Percentiles rank a stretch among this genome's conserved stretches.
Evolutionary conservation across 2,888 invertebrate genomes (phyloP).

Genomic region (Sisyra nigra): DNA sequence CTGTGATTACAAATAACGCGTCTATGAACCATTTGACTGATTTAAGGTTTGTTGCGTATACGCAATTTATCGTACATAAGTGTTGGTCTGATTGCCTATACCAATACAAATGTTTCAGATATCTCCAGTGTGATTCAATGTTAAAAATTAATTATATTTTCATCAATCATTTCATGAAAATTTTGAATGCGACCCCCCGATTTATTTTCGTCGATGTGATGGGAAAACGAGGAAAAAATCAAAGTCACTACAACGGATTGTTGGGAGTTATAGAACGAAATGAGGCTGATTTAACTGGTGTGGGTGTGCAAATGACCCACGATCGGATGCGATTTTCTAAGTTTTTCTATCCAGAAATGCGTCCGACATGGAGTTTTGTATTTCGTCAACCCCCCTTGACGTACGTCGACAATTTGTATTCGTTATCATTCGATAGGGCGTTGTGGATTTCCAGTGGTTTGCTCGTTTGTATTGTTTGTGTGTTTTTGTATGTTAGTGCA

Average conservation of each 20-base stretch:
- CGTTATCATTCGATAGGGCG: slow-evolving; percentile 37
- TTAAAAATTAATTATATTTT: slow-evolving; percentile 37
- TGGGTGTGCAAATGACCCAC: slow-evolving; percentile 35
- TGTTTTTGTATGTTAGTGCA: slow-evolving; percentile 18
- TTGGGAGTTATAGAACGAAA: slow-evolving; percentile 32
- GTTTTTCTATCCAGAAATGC: slow-evolving; percentile 40
- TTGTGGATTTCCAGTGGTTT: slow-evolving; percentile 37
- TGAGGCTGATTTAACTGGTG: slow-evolving; percentile 36
- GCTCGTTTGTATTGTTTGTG: slow-evolving; percentile 26
- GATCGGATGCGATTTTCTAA: slow-evolving; percentile 36
- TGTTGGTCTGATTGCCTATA: neutral
- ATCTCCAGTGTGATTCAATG: slow-evolving; percentile 27
- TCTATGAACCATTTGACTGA: slow-evolving; percentile 28
- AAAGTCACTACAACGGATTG: slow-evolving; percentile 37
- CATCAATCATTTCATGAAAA: slow-evolving; percentile 32
- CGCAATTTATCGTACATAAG: neutral
- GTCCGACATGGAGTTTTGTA: slow-evolving; percentile 40
- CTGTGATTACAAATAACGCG: slow-evolving; percentile 24
- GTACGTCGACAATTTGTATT: slow-evolving; percentile 44
- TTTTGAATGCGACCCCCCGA: slow-evolving; percentile 30
- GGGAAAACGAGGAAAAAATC: slow-evolving; percentile 31
- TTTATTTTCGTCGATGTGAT: slow-evolving; percentile 32
- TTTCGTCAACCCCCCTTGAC: slow-evolving; percentile 48
- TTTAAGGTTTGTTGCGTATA: slow-evolving; percentile 23
- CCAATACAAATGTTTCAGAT: neutral